Conservation (phyloP, 2,888 invertebrate genomes). For the Vanessa cardui region DNA sequence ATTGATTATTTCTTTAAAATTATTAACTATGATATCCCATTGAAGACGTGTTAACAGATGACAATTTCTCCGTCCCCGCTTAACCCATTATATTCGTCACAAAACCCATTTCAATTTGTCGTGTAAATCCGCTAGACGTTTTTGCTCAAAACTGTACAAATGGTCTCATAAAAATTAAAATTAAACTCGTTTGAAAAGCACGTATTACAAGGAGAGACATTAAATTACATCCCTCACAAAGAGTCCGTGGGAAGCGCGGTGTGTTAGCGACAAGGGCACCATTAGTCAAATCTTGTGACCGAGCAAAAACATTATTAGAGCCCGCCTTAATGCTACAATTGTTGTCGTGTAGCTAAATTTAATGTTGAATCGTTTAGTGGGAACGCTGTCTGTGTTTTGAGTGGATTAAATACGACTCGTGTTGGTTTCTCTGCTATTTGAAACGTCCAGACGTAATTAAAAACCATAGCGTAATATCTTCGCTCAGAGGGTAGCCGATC, state of each 20-base stretch:
- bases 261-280: constrained; percentile 61
- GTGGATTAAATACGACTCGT: constrained; percentile 7
- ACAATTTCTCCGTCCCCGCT: not conserved
- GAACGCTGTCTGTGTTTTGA: constrained; percentile 18
- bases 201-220: constrained; percentile 43
- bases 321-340: constrained; percentile 45
- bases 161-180: constrained; percentile 42
- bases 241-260: constrained; percentile 61
- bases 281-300: constrained; percentile 75
- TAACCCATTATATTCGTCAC: not conserved
- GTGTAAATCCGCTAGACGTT: constrained; percentile 1
- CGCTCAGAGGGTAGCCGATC: not conserved
- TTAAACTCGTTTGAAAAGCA: constrained; percentile 43
- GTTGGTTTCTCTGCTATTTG: constrained; percentile 1
- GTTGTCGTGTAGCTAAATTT: constrained; percentile 46
- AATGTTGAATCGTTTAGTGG: constrained; percentile 40
- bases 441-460: constrained; percentile 5
- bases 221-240: constrained; percentile 39
- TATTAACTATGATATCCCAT: not conserved
- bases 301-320: constrained; percentile 60
- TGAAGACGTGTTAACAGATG: not conserved
- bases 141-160: constrained; percentile 26
- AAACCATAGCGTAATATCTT: not conserved
- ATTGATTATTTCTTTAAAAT: not conserved
- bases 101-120: constrained; percentile 10